Evolutionary conservation across 2,888 invertebrate genomes (phyloP), one percentile per base, ranked within the genome.

Genomic region (Caenorhabditis sp.): DNA sequence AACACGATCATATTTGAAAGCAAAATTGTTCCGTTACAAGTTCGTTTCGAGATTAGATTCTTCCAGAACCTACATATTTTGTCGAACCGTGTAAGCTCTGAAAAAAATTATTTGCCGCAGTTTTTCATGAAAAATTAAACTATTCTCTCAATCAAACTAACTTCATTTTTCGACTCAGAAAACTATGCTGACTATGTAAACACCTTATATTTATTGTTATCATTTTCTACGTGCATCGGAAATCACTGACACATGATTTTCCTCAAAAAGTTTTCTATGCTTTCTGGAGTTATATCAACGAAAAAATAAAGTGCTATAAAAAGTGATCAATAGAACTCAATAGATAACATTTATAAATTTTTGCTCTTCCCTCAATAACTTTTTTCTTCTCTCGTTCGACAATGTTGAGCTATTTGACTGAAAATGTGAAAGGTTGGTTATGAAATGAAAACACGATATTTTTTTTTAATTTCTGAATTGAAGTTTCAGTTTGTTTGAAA

Each of bases 351-450:
- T 4, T 43, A 14, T 14, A 4, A 55, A 26, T 55, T 55, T 55
- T 23, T 19, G 23, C 12, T 53, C 24, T 12, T 23, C 4, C n/a
- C n/a, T n/a, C n/a, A n/a, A n/a, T n/a, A n/a, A n/a, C n/a, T 53
- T 17, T 53, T 53, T 21, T 37, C 21, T n/a, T 24, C 17, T 23
- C 24, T n/a, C 19, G n/a, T 24, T 14, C n/a, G 19, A n/a, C 12
- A 23, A 66, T 66, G 63, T 50, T 66, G 57, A 43, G 37, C 27
- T 51, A 62, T 36, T 21, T 70, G 14, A 57, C 43, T 24, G 54
- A 54, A 10, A 62, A 62, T 12, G 17, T 66, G 14, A 70, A 70
- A 70, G 63, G 70, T 70, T 26, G 60, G 70, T 62, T 63, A 37
- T 43, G 27, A 4, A 12, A 37, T 23, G 27, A 51, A 53, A n/a